Conservation (phyloP, 2,888 invertebrate genomes). For the Horisme vitalbata region DNA sequence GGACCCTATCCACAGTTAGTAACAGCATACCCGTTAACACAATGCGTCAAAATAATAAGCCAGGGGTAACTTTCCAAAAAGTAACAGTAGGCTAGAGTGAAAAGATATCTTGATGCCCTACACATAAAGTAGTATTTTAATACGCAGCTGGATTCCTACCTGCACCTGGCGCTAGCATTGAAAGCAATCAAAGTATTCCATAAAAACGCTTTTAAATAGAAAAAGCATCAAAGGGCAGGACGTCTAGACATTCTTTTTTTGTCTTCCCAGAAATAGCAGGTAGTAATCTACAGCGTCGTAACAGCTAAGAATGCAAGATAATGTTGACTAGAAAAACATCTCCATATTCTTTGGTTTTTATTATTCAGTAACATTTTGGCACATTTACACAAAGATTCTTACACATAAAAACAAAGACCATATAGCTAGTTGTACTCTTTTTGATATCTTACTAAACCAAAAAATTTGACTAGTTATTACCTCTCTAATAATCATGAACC, state of each 20-base stretch:
- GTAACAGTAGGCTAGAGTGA: constrained; percentile 42
- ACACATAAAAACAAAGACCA: neutral
- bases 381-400: constrained; percentile 12
- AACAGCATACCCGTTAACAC: constrained; percentile 31
- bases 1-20: constrained; percentile 30
- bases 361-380: constrained; percentile 29
- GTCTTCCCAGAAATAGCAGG: constrained; percentile 70
- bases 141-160: constrained; percentile 58
- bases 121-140: constrained; percentile 61
- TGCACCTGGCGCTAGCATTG: constrained; percentile 72
- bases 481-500: neutral
- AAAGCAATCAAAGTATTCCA: constrained; percentile 62
- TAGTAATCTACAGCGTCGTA: constrained; percentile 52
- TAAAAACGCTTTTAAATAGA: constrained; percentile 73
- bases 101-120: constrained; percentile 54
- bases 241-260: constrained; percentile 76
- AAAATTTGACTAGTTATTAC: constrained; percentile 11
- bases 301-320: constrained; percentile 15
- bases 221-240: constrained; percentile 73
- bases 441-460: constrained; percentile 5
- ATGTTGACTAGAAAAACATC: constrained; percentile 25
- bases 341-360: constrained; percentile 22
- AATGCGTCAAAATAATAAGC: constrained; percentile 33
- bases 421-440: no score
- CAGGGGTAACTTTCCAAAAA: constrained; percentile 42